phyloP scores from a whole-genome alignment of 2,113 vertebrate genomes.

The Poeciliopsis turrubarensis region DNA sequence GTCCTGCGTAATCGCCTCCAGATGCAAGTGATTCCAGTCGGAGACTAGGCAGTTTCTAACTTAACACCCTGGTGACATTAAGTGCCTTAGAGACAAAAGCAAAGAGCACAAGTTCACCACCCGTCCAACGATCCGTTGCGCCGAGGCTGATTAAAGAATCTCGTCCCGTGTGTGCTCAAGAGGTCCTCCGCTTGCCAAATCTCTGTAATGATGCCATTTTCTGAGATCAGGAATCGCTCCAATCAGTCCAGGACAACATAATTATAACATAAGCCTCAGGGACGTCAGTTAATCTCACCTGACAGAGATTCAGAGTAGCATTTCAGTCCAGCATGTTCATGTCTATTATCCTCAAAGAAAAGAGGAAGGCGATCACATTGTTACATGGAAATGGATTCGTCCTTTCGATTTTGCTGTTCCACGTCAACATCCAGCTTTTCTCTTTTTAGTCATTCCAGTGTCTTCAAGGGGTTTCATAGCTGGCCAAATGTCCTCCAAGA shows the following conservation, averaged over 20 bases:
- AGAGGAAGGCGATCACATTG: constrained; percentile 3
- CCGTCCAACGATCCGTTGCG: neutral
- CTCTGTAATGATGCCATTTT: constrained; percentile 30
- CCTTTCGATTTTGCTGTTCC: neutral
- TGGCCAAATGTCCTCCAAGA: constrained; percentile 14
- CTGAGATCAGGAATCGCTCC: constrained; percentile 4
- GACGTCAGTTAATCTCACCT: constrained; percentile 17
- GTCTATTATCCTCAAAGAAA: constrained; percentile 4
- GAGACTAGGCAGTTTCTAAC: constrained; percentile 18
- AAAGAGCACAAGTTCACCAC: constrained; percentile 12
- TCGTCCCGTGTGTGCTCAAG: constrained; percentile 36
- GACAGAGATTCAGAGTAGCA: constrained; percentile 13
- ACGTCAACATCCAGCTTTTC: constrained; percentile 17
- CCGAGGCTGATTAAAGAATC: constrained; percentile 12
- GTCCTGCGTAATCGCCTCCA: constrained; percentile 11
- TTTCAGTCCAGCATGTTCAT: constrained; percentile 22
- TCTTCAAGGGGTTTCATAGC: constrained; percentile 20
- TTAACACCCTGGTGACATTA: constrained; percentile 10
- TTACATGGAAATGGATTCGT: constrained; percentile 2
- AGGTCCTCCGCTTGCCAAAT: constrained; percentile 17
- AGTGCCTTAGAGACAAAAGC: constrained; percentile 21
- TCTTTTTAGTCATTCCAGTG: constrained; percentile 7
- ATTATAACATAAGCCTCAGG: constrained; percentile 3
- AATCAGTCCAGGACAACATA: constrained; percentile 9
- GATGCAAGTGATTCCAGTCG: constrained; percentile 17